phyloP scores from a whole-genome alignment of 2,797 vertebrate species.

The Pseudotriccus pelzelni region DNA sequence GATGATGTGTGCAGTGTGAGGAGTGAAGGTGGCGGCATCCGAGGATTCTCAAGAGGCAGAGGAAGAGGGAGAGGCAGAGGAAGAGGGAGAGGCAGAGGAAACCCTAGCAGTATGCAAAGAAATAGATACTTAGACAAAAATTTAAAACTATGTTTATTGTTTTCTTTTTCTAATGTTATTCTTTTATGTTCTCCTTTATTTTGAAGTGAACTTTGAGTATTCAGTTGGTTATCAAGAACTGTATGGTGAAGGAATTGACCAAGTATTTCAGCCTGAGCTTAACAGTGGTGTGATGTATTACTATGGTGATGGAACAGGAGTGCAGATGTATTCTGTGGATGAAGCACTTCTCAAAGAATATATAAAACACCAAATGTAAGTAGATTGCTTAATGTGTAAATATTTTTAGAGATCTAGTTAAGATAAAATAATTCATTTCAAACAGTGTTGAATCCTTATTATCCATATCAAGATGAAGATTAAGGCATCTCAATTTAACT shows the following conservation, averaged over 20 bases:
- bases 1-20: conserved; percentile 84
- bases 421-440: not conserved
- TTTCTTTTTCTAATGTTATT: not conserved
- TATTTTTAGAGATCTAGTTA: not conserved
- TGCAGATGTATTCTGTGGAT: conserved; percentile 92
- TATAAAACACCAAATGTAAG: conserved; percentile 96
- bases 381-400: not conserved
- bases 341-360: conserved; percentile 93
- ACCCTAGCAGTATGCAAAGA: conserved; percentile 67
- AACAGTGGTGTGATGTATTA: conserved; percentile 89
- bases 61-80: conserved; percentile 84
- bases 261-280: conserved; percentile 76
- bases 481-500: not conserved
- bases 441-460: not conserved
- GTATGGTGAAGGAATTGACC: conserved; percentile 75
- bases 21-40: conserved; percentile 79
- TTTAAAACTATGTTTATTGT: not conserved
- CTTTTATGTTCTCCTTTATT: not conserved
- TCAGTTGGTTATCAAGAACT: conserved; percentile 80
- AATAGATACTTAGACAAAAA: not conserved
- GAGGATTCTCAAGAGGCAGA: conserved; percentile 82
- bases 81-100: conserved; percentile 85
- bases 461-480: not conserved
- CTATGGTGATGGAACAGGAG: conserved; percentile 87
- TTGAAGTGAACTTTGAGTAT: conserved; percentile 86